Base-by-base conservation (phyloP, 2,888 invertebrate species). In the Agrotis exclamationis region DNA sequence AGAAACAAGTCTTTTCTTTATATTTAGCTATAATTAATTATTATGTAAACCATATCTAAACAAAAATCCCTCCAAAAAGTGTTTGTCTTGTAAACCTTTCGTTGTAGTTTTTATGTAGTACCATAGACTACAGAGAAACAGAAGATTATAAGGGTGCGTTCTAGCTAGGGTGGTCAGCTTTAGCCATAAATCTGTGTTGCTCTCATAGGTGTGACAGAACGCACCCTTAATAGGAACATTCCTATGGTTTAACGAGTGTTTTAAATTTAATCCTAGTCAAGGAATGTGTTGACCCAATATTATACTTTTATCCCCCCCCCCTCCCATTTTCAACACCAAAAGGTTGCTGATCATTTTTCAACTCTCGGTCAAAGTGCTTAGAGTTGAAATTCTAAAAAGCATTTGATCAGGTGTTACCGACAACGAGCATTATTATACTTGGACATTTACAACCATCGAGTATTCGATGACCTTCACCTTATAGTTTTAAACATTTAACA, bases 211-310 rank as follows among this genome's bases (percentile, higher is more conserved):
- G 62, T 44, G 20, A 22, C 4, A 54, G 18, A n/a, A 18, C 11
- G 11, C 20, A 57, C 22, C 47, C 14, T 44, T 39, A 44, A 13
- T n/a, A 14, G 3, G 16, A 3, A 28, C n/a, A 39, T 20, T 20
- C 39, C 39, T 57, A 53, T 53, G 18, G 14, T 56, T 60, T 13
- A 28, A 45, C 18, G 14, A 65, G 51, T 47, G 57, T 64, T 70
- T 24, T 62, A 69, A 11, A 16, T 64, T 59, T 58, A 44, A 63
- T 59, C 57, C 58, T 76, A 82, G 74, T 70, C 70, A 74, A 74
- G 67, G 57, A 71, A 62, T 74, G 11, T 70, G 28, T 62, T 72
- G 60, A 63, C 65, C 48, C 44, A 53, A 56, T 18, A 4, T n/a
- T n/a, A n/a, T n/a, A n/a, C n/a, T n/a, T n/a, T n/a, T n/a, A n/a